phyloP scores from a whole-genome alignment of 1,140 invertebrate species.

The Drosophila setifemur region DNA sequence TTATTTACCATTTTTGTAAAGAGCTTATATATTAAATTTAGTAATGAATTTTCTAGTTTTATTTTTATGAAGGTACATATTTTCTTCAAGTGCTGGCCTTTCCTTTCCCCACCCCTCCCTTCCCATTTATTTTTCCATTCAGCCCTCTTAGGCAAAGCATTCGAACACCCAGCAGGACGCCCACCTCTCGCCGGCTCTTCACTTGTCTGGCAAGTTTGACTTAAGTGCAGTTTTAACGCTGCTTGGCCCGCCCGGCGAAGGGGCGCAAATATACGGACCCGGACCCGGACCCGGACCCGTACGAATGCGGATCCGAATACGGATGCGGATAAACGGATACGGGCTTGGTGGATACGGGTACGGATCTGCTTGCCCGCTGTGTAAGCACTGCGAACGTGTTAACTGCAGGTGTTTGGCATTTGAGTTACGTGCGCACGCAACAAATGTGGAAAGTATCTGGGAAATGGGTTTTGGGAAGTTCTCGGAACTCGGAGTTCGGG shows the following conservation, averaged over 20 bases:
- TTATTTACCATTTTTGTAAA: too few species aligned
- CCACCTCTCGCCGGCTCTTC: conserved; percentile 20
- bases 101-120: not conserved
- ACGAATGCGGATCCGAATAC: conserved; percentile 13
- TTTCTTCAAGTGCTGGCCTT: not conserved
- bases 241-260: conserved; percentile 37
- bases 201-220: conserved; percentile 79
- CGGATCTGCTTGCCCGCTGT: conserved; percentile 47
- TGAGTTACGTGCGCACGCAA: conserved; percentile 75
- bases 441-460: conserved; percentile 45
- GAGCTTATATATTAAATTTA: too few species aligned
- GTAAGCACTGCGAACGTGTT: conserved; percentile 69
- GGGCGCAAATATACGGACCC: conserved; percentile 9
- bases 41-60: too few species aligned
- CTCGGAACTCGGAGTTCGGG: not conserved
- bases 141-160: too few species aligned
- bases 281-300: conserved; percentile 21
- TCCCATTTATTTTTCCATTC: not conserved
- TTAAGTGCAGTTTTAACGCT: conserved; percentile 79
- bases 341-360: conserved; percentile 14
- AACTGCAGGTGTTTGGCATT: conserved; percentile 78
- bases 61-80: too few species aligned
- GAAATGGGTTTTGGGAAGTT: too few species aligned
- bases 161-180: too few species aligned
- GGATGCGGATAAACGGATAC: not conserved